Evolutionary conservation across 1,140 invertebrate genomes (phyloP).

Genomic region (Trachymyrmex septentrionalis): DNA sequence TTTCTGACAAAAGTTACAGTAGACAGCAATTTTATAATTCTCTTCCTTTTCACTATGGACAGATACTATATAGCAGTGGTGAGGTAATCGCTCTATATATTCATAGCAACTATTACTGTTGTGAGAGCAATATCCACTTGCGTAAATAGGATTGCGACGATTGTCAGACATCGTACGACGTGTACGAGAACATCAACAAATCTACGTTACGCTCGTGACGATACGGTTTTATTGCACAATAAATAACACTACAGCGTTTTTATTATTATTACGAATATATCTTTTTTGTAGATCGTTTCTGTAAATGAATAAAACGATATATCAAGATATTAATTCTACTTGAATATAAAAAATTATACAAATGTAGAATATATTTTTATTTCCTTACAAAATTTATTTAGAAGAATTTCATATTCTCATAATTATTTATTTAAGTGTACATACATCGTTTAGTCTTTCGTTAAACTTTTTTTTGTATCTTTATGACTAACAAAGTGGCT

Average conservation of each 20-base stretch:
- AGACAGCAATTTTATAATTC: conserved; percentile 45
- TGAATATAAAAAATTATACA: not conserved
- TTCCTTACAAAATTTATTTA: not conserved
- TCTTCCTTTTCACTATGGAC: not conserved
- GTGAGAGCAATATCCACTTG: conserved; percentile 75
- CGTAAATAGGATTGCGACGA: conserved; percentile 74
- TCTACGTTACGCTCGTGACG: not conserved
- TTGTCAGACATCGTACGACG: conserved; percentile 73
- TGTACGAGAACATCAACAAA: conserved; percentile 59
- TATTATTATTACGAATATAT: not conserved
- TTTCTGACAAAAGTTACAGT: conserved; percentile 3
- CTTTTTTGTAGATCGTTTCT: not conserved
- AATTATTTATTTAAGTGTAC: not conserved
- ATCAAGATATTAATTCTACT: not conserved
- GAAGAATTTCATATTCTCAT: not conserved
- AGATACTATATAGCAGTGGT: not conserved
- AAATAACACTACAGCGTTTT: not conserved
- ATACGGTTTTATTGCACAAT: not conserved
- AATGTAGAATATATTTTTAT: not conserved
- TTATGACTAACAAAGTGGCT: not conserved
- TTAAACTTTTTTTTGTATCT: not conserved
- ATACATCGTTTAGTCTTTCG: not conserved
- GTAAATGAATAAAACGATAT: not conserved
- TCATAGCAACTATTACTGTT: conserved; percentile 24
- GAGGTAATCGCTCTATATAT: conserved; percentile 10